Evolutionary conservation across 2,888 invertebrate genomes (phyloP), one percentile per base, ranked within the genome.

Genomic region (Mythimna lalbum): DNA sequence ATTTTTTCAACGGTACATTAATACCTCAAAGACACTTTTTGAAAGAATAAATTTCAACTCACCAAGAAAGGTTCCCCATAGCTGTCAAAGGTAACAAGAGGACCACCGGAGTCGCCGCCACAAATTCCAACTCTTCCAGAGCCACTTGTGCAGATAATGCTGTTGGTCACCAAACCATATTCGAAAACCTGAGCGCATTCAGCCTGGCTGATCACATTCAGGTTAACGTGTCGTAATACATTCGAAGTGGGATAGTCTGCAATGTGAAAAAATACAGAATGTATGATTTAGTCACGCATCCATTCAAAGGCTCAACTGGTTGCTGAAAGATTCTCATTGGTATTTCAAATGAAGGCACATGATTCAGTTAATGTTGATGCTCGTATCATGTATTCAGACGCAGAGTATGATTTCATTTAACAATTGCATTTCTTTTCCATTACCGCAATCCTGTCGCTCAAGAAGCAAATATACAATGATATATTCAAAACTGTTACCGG

Each of bases 91-190:
- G 50, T 10, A 19, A 23, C 27, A 19, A 72, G 72, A 0, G 92
- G 92, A 0, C 92, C 92, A 0, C 93, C 93, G 5, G 92, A 92
- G 86, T 93, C 92, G 0, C 93, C 93, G 4, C 87, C 75, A 72
- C 92, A 92, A 78, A 91, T 81, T 62, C 92, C 91, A 2, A 90
- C 88, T 7, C 87, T 86, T 0, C 90, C 90, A 1, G 76, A 77
- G 4, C 92, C 92, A 78, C 72, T 89, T 47, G 93, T 92, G 80
- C 92, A 92, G 43, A 92, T 73, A 0, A 87, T 91, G 47, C 87
- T 87, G 4, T 63, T 1, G 14, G 78, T 69, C 5, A 89, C 88
- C 69, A 70, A 87, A 1, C 10, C 31, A 5, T 49, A 5, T 0
- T 87, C 88, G 70, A 84, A 90, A 1, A 7, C 6, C 0, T 39